Evolutionary conservation across 2,113 vertebrate genomes (phyloP).

Genomic region (Dicrurus megarhynchus): DNA sequence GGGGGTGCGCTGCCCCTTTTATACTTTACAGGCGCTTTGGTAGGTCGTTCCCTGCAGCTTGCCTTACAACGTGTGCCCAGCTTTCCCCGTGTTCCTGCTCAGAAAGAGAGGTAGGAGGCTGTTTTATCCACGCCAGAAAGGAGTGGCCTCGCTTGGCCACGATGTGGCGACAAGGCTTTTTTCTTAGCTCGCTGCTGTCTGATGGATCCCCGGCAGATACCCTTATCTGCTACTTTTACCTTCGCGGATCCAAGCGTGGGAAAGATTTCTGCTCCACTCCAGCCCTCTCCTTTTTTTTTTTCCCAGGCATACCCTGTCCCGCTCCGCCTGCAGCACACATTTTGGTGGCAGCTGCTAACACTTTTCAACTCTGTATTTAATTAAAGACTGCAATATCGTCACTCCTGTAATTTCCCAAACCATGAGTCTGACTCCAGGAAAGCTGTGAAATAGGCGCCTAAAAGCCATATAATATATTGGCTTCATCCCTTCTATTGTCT

Average conservation of each 20-base stretch:
- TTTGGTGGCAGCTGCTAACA: neutral
- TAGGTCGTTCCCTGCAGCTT: fast-evolving
- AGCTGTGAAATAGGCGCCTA: neutral
- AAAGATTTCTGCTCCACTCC: neutral
- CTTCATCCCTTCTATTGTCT: constrained; percentile 21
- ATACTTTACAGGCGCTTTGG: fast-evolving
- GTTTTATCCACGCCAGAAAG: fast-evolving
- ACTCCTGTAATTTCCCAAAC: neutral
- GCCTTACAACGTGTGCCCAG: fast-evolving
- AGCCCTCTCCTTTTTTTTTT: neutral
- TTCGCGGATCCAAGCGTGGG: neutral
- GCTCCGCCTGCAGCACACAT: fast-evolving
- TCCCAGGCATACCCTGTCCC: neutral
- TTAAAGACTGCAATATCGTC: neutral
- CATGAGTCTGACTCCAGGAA: neutral
- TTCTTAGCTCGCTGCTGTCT: neutral
- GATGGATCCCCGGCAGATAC: neutral
- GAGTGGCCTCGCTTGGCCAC: neutral
- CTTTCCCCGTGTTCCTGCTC: neutral
- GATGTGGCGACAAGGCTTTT: neutral
- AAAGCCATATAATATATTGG: neutral
- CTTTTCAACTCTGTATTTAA: constrained; percentile 21
- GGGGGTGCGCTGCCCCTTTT: fast-evolving
- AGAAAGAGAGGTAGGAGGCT: too few relatives aligned
- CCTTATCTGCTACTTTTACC: neutral